A percentile compares a stretch with the other conserved stretches of the same genome.
Conservation (phyloP, 2,797 vertebrate species). For the Macropus fuliginosus region DNA sequence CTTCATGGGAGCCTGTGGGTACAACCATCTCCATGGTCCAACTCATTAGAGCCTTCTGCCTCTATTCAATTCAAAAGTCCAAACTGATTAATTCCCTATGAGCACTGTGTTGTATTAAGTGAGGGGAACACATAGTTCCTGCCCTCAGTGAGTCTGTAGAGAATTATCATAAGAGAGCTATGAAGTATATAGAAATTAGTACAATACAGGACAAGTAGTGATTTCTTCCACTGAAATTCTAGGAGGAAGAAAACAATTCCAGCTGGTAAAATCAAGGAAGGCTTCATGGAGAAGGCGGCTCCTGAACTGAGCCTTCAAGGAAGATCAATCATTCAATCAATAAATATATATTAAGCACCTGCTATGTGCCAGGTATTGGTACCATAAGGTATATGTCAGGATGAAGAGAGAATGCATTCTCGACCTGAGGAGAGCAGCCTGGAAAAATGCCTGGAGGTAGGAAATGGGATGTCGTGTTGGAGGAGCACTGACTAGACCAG, state of each 20-base stretch:
- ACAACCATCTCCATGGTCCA: not conserved
- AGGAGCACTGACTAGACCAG: not conserved
- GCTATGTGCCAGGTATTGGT: not conserved
- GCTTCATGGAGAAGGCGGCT: not conserved
- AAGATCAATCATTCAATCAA: not conserved
- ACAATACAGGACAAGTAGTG: not conserved
- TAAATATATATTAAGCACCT: not conserved
- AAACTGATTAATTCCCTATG: not conserved
- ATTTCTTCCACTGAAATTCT: not conserved
- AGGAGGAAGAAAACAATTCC: not conserved
- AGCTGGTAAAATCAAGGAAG: not conserved
- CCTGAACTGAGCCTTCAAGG: not conserved
- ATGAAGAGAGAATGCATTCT: not conserved
- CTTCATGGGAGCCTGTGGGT: not conserved
- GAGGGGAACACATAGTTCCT: not conserved
- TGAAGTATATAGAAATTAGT: not conserved
- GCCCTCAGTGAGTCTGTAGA: not conserved
- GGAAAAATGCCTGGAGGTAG: not conserved
- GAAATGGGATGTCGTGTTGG: not conserved
- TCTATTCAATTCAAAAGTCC: not conserved
- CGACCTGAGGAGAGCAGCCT: not conserved
- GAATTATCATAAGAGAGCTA: not conserved
- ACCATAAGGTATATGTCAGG: not conserved
- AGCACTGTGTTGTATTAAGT: not conserved
- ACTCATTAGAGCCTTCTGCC: not conserved